Percentiles rank a stretch among this genome's conserved stretches.
These are phyloP conservation scores for Protonibea diacanthus DNA, from an alignment of 2,797 vertebrate genomes.

Conservation along the genomic window DNA sequence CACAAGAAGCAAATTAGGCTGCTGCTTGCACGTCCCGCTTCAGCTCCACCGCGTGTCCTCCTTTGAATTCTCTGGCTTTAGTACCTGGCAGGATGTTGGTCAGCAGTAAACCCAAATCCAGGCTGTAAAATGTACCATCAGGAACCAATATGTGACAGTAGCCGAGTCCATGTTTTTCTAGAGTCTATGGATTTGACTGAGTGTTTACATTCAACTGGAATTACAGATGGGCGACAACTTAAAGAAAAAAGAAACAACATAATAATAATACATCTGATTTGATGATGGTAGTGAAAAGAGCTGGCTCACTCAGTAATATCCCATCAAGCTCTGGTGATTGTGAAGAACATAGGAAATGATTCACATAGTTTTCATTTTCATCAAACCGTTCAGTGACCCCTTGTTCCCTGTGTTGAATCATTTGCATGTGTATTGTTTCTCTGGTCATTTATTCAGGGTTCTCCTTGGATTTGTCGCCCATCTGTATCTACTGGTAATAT, in stretches of 20 bases:
- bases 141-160: not conserved
- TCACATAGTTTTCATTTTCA: slow-evolving; percentile 61
- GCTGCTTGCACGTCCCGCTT: not conserved
- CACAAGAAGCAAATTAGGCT: not conserved
- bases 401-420: slow-evolving; percentile 42
- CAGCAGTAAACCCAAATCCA: not conserved
- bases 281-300: not conserved
- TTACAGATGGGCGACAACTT: slow-evolving; percentile 6
- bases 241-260: not conserved
- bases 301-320: not conserved
- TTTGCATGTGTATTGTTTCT: slow-evolving; percentile 66
- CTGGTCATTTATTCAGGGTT: slow-evolving; percentile 47
- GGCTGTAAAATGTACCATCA: slow-evolving; percentile 1
- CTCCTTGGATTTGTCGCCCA: slow-evolving; percentile 35
- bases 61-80: not conserved
- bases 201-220: not conserved
- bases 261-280: not conserved
- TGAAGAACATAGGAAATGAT: slow-evolving; percentile 29
- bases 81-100: not conserved
- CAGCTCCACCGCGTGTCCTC: not conserved
- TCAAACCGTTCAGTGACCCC: slow-evolving; percentile 62
- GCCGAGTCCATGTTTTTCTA: not conserved
- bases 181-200: not conserved
- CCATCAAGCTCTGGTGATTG: not conserved
- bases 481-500: slow-evolving; percentile 17